phyloP scores from a whole-genome alignment of 1,140 invertebrate genomes.

The Drosophila sp. region DNA sequence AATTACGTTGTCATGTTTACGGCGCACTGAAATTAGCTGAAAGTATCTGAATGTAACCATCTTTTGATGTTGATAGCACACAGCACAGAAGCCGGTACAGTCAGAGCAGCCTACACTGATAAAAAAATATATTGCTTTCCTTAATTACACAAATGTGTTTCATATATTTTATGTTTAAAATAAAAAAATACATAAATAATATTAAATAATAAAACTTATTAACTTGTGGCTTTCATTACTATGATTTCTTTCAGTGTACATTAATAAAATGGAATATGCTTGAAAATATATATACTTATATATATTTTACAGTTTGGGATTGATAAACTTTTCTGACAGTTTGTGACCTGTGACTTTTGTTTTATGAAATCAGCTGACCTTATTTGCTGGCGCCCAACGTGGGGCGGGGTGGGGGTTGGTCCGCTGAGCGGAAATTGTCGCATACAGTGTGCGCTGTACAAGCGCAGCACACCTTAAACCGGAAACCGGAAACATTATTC shows the following conservation, averaged over 20 bases:
- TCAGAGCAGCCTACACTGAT: neutral
- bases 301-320: neutral
- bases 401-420: neutral
- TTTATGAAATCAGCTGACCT: slow-evolving; percentile 66
- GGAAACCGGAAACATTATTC: slow-evolving; percentile 82
- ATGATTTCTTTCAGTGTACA: no score
- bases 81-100: slow-evolving; percentile 11
- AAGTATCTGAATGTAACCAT: slow-evolving; percentile 67
- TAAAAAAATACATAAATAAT: no score
- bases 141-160: no score
- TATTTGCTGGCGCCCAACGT: no score
- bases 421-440: slow-evolving; percentile 67
- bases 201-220: no score
- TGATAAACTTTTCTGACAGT: neutral
- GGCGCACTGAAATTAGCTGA: slow-evolving; percentile 76
- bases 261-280: neutral
- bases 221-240: no score
- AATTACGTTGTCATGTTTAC: slow-evolving; percentile 83
- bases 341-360: slow-evolving; percentile 36
- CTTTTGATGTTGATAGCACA: slow-evolving; percentile 69
- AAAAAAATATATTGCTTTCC: no score
- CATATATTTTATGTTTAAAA: no score
- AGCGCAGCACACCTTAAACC: slow-evolving; percentile 76
- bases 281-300: neutral
- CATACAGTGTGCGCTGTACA: slow-evolving; percentile 47